These are phyloP conservation scores for Sminthurides bifidus DNA, from an alignment of 1,140 invertebrate species.

Conservation along the genomic window DNA sequence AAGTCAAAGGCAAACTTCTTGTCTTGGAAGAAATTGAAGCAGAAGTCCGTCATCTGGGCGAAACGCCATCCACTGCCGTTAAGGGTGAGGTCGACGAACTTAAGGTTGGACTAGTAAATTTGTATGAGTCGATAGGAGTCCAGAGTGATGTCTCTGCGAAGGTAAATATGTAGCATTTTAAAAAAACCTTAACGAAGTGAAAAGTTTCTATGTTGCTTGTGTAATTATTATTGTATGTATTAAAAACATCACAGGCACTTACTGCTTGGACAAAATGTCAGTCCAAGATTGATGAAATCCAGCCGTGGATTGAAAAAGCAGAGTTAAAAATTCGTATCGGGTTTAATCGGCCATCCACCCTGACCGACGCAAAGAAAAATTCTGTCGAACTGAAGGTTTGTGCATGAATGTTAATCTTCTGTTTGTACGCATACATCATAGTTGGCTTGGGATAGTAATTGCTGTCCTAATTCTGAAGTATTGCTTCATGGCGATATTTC, in stretches of 20 bases:
- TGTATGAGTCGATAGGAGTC: constrained; percentile 16
- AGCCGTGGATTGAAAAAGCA: constrained; percentile 76
- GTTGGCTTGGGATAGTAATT: too few species aligned
- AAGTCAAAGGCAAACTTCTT: constrained; percentile 58
- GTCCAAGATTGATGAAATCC: constrained; percentile 58
- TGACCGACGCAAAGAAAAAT: constrained; percentile 65
- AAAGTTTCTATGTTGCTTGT: constrained; percentile 39
- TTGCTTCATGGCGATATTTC: too few species aligned
- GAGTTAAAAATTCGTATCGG: constrained; percentile 55
- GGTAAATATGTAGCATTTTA: constrained; percentile 38
- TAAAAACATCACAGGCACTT: constrained; percentile 32
- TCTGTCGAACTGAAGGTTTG: neutral
- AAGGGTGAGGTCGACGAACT: constrained; percentile 26
- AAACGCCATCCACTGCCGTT: constrained; percentile 25
- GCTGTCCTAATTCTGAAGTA: too few species aligned
- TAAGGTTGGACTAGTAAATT: constrained; percentile 25
- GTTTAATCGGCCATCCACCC: constrained; percentile 46
- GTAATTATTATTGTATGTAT: constrained; percentile 10
- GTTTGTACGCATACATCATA: too few species aligned
- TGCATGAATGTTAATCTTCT: too few species aligned
- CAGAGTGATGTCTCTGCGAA: constrained; percentile 51
- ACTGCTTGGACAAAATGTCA: constrained; percentile 68
- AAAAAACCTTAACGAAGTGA: constrained; percentile 52
- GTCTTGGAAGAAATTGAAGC: constrained; percentile 58
- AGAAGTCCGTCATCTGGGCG: constrained; percentile 54